These are phyloP conservation scores for Cisticola juncidis DNA, from an alignment of 2,113 vertebrate genomes.

Conservation along the genomic window DNA sequence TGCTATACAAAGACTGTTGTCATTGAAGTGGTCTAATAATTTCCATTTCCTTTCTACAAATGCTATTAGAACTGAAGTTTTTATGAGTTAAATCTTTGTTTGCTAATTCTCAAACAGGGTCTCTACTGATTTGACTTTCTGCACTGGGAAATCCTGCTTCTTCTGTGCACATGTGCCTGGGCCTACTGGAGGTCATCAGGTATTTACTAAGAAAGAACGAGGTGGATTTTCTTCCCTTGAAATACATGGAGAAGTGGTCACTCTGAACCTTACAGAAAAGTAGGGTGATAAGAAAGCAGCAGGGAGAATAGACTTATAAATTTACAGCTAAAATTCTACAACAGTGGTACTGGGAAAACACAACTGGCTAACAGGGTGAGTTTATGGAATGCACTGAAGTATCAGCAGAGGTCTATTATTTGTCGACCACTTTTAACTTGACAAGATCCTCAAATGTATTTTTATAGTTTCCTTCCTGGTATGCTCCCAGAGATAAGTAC, in stretches of 20 bases:
- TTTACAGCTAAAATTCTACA: neutral
- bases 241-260: neutral
- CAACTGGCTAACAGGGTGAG: neutral
- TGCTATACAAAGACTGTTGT: neutral
- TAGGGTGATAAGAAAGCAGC: neutral
- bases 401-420: neutral
- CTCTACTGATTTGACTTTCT: neutral
- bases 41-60: neutral
- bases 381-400: neutral
- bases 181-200: neutral
- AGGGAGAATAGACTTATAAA: neutral
- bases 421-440: neutral
- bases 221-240: neutral
- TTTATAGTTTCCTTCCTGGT: constrained; percentile 42
- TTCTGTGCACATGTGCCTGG: neutral
- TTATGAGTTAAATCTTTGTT: neutral
- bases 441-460: constrained; percentile 1
- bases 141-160: neutral
- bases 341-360: neutral
- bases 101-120: neutral
- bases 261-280: neutral
- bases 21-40: neutral
- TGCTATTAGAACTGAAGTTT: neutral
- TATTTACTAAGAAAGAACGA: neutral
- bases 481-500: constrained; percentile 21